Percentiles rank a stretch among this genome's conserved stretches.
Evolutionary conservation across 2,888 invertebrate species (phyloP).

Genomic region (Dorcus parallelipipedus): DNA sequence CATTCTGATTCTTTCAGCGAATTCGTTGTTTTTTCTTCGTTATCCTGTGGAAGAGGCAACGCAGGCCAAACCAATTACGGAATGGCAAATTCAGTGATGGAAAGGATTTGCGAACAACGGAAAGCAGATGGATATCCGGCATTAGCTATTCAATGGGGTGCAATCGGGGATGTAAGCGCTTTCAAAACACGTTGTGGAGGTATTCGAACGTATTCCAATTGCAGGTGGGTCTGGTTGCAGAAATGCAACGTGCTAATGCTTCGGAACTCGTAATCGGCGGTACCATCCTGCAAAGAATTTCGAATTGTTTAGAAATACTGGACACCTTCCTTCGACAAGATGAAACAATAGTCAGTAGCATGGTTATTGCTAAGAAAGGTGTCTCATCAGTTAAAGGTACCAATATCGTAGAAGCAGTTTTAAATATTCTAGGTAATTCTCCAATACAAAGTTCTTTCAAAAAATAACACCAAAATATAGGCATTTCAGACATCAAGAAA

Average conservation of each 20-base stretch:
- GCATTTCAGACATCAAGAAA: constrained; percentile 65
- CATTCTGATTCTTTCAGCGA: constrained; percentile 46
- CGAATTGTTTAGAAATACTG: constrained; percentile 59
- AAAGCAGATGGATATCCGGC: constrained; percentile 21
- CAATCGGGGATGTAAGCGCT: constrained; percentile 45
- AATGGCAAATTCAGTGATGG: constrained; percentile 84
- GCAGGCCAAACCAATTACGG: constrained; percentile 89
- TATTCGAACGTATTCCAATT: not conserved
- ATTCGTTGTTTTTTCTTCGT: constrained; percentile 90
- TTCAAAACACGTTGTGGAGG: constrained; percentile 14
- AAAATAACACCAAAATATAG: constrained; percentile 33
- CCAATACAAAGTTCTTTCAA: not conserved
- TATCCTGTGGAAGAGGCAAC: constrained; percentile 88
- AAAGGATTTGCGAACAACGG: constrained; percentile 72
- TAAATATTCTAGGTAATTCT: constrained; percentile 57
- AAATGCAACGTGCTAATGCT: constrained; percentile 18
- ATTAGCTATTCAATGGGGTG: constrained; percentile 29
- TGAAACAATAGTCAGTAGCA: constrained; percentile 70
- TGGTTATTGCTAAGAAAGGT: constrained; percentile 84
- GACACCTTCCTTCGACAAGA: constrained; percentile 68
- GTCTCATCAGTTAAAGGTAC: constrained; percentile 25
- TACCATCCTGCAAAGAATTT: constrained; percentile 65
- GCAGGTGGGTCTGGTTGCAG: constrained; percentile 23
- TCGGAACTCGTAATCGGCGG: constrained; percentile 46
- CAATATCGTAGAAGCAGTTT: constrained; percentile 63